A percentile compares a stretch with the other conserved stretches of the same genome.
These are phyloP conservation scores for Apamea anceps DNA, from an alignment of 2,888 invertebrate species.

Conservation along the genomic window DNA sequence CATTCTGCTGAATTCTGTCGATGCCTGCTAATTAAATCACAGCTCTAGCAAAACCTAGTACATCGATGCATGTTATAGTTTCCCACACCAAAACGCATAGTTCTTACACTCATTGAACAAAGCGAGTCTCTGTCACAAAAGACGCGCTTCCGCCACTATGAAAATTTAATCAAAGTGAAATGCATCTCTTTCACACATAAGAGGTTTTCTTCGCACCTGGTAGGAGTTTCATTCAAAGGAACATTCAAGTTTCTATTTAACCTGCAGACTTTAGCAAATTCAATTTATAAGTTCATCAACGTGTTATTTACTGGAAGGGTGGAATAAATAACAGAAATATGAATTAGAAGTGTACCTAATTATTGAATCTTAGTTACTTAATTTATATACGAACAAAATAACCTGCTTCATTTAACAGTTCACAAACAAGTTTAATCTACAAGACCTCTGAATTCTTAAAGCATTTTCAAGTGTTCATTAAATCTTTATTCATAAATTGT, in stretches of 20 bases:
- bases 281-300: neutral
- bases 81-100: neutral
- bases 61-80: neutral
- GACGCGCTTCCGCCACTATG: constrained; percentile 3
- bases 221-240: neutral
- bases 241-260: neutral
- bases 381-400: neutral
- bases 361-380: neutral
- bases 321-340: neutral
- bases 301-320: neutral
- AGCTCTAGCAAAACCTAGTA: neutral
- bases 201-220: neutral
- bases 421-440: neutral
- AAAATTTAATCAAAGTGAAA: constrained; percentile 23
- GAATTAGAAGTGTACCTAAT: neutral
- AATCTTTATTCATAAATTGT: neutral
- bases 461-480: neutral
- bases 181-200: neutral
- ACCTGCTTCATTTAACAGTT: neutral
- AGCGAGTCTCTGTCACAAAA: constrained; percentile 14
- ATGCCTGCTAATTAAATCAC: neutral
- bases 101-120: constrained; percentile 23
- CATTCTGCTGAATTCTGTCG: neutral
- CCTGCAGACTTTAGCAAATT: neutral
- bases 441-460: neutral